A percentile compares a stretch with the other conserved stretches of the same genome.
These are phyloP conservation scores for Nycticryphes semicollaris DNA, from an alignment of 2,113 vertebrate genomes.

Conservation along the genomic window DNA sequence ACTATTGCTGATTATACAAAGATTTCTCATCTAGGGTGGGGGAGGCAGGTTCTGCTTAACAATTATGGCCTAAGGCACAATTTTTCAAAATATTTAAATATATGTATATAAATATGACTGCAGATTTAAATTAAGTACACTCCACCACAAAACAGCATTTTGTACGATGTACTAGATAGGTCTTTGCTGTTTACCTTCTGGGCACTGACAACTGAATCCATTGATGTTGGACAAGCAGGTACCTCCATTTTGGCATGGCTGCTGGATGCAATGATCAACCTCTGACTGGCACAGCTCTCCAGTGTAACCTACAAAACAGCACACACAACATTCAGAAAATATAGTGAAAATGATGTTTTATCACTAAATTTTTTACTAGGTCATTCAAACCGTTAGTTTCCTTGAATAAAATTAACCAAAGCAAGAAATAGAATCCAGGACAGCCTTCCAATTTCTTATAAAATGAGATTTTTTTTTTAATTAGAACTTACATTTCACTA, in stretches of 20 bases:
- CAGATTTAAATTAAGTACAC: not conserved
- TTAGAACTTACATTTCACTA: not conserved
- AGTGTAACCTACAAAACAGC: slow-evolving; percentile 74
- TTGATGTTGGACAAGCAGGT: slow-evolving; percentile 83
- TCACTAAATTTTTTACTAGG: not conserved
- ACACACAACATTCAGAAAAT: not conserved
- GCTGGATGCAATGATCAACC: slow-evolving; percentile 88
- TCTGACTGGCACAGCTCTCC: slow-evolving; percentile 89
- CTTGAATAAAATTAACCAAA: not conserved
- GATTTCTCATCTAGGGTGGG: not conserved
- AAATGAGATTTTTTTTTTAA: not conserved
- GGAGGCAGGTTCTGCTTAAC: not conserved
- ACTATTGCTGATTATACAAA: not conserved
- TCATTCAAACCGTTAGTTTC: not conserved
- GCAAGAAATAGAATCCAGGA: not conserved
- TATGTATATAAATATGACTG: not conserved
- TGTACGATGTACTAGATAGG: not conserved
- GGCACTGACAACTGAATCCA: slow-evolving; percentile 90
- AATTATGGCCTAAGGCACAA: not conserved
- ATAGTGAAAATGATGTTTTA: not conserved
- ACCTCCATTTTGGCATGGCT: slow-evolving; percentile 91
- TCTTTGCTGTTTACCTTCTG: slow-evolving; percentile 80
- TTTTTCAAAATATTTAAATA: not conserved
- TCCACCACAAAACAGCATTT: accelerated
- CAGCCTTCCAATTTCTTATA: not conserved